Base-by-base conservation (phyloP, 2,888 invertebrate species). In the Anagyrus pseudococci region DNA sequence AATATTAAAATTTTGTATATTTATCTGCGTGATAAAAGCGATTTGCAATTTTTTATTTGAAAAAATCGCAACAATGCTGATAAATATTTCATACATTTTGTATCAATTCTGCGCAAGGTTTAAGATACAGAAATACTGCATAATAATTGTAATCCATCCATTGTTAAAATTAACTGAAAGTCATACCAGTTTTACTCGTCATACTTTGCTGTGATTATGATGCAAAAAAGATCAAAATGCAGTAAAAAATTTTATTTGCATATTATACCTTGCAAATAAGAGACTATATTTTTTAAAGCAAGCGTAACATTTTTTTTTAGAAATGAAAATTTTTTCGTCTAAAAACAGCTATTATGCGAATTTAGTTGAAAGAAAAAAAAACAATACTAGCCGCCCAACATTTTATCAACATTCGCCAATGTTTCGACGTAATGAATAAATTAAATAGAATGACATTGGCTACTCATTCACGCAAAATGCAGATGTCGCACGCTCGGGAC, bases 1-100 rank as follows among this genome's bases (percentile, higher is more conserved):
- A 29, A 54, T 48, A 59, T 48, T 26, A 40, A 48, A 48, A 22
- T 26, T 29, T 46, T 53, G 48, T 55, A 61, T n/a, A n/a, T n/a
- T n/a, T n/a, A n/a, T n/a, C n/a, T n/a, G n/a, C n/a, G n/a, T n/a
- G n/a, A n/a, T n/a, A n/a, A n/a, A n/a, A n/a, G n/a, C n/a, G n/a
- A n/a, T n/a, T n/a, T n/a, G n/a, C n/a, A n/a, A n/a, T n/a, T n/a
- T n/a, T n/a, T n/a, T n/a, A n/a, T n/a, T n/a, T n/a, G n/a, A n/a
- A n/a, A n/a, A n/a, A n/a, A n/a, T n/a, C n/a, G n/a, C n/a, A n/a
- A n/a, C n/a, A n/a, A n/a, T n/a, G n/a, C n/a, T n/a, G n/a, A n/a
- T n/a, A n/a, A n/a, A n/a, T n/a, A n/a, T n/a, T n/a, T n/a, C n/a
- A n/a, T n/a, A n/a, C n/a, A n/a, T n/a, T n/a, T n/a, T n/a, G n/a